Base-by-base conservation (phyloP, 2,113 vertebrate species). In the Gymnocephalus cernua region DNA sequence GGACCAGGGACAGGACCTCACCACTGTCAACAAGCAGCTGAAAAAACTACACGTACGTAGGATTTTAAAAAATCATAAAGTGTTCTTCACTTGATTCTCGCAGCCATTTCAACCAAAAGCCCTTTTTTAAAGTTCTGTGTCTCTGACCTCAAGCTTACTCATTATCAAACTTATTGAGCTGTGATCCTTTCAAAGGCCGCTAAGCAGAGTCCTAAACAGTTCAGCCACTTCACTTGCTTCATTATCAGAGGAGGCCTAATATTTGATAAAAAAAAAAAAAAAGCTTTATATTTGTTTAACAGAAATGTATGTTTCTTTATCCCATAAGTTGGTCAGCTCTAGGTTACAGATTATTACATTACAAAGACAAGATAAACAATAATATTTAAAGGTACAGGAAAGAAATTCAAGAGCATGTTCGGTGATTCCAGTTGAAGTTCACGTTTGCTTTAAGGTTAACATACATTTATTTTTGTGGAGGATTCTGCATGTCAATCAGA, bases 1-100 rank as follows among this genome's bases (percentile, higher is more conserved):
- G 72, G 97, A 97, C 74, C 90, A 95, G 11, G 96, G 96, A 0
- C 95, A 95, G 23, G 96, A 97, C 93, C 94, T 98, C 74, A 95
- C 96, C 91, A 95, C 93, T 0, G 96, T 98, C 91, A 97, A 97
- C 94, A 97, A 95, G 78, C 96, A 97, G 83, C 95, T 98, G 14
- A 97, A 98, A 86, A 97, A 95, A 85, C 94, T 98, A 3, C 97
- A 97, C 92, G 97, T 98, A 88, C 3, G 51, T 64, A 27, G 4
- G 51, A 48, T n/a, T 53, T 19, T 5, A 27, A 63, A 35, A 57
- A 32, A n/a, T n/a, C n/a, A n/a, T 18, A 4, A 19, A 44, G 9
- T 15, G 3, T 11, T 57, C 10, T 41, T 29, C 2, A 19, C 4
- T n/a, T 38, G 7, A 38, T 38, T 38, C 35, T 38, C 35, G 35